Percentiles rank a stretch among this genome's conserved stretches.
Evolutionary conservation across 64 coral and sea anemone genomes (phyloP).

Genomic region (Dendrophyllia cribrosa): DNA sequence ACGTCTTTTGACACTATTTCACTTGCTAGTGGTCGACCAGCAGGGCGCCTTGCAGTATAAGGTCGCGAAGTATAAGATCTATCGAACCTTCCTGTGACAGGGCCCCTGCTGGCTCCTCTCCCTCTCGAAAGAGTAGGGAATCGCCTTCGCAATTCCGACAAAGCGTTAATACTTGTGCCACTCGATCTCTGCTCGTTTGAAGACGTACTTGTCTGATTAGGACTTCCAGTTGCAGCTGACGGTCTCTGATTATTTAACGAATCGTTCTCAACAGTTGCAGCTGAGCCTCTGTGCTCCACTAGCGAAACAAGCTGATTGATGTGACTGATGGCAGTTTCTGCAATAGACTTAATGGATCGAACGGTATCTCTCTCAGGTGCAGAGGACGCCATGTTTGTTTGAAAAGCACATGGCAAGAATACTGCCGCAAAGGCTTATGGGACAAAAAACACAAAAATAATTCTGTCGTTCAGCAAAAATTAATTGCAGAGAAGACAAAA

Average conservation of each 20-base stretch:
- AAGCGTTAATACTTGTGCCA: conserved; percentile 48
- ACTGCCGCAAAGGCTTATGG: too few relatives aligned
- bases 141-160: conserved; percentile 34
- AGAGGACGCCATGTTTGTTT: too few relatives aligned
- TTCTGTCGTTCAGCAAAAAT: too few relatives aligned
- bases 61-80: conserved; percentile 1
- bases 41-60: conserved; percentile 37
- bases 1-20: conserved; percentile 70
- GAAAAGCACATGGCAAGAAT: too few relatives aligned
- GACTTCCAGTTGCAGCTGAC: too few relatives aligned
- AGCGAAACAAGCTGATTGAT: conserved; percentile 60
- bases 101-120: too few relatives aligned
- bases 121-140: too few relatives aligned
- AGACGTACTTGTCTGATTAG: too few relatives aligned
- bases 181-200: not conserved
- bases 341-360: conserved; percentile 19
- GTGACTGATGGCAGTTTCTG: conserved; percentile 45
- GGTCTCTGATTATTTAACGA: too few relatives aligned
- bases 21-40: conserved; percentile 46
- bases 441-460: too few relatives aligned
- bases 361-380: not conserved
- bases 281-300: conserved; percentile 7
- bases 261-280: not conserved
- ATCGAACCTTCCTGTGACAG: not conserved
- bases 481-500: too few relatives aligned